Evolutionary conservation across 64 coral and sea anemone species (phyloP).

Genomic region (Actinia equina): DNA sequence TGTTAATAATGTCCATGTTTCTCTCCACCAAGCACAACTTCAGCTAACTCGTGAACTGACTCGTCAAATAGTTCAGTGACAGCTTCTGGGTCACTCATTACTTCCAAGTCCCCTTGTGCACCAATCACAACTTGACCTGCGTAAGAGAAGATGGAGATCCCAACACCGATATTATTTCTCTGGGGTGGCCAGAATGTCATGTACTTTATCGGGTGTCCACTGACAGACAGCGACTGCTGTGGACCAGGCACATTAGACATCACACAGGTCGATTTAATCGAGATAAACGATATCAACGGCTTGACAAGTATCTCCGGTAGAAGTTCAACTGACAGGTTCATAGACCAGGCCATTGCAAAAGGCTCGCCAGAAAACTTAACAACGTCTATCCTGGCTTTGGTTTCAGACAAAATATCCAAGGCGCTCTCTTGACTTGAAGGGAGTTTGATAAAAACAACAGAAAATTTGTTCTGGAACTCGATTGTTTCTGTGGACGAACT

Average conservation of each 20-base stretch:
- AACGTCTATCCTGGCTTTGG: conserved; percentile 73
- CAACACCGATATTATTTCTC: conserved; percentile 65
- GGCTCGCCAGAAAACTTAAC: conserved; percentile 78
- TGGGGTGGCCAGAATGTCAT: conserved; percentile 88
- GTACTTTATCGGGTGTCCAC: conserved; percentile 32
- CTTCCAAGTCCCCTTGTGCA: conserved; percentile 55
- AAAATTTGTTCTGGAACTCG: conserved; percentile 77
- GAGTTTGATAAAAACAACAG: conserved; percentile 68
- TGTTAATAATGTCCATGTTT: background rate
- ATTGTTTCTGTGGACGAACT: conserved; percentile 33
- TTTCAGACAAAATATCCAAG: conserved; percentile 50
- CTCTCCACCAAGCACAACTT: conserved; percentile 12
- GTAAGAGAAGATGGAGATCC: conserved; percentile 75
- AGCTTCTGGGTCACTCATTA: conserved; percentile 67
- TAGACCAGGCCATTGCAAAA: conserved; percentile 47
- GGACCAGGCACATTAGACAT: conserved; percentile 96
- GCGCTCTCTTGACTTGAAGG: conserved; percentile 48
- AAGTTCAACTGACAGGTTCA: conserved; percentile 56
- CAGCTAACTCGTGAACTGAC: conserved; percentile 56
- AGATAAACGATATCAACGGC: conserved; percentile 26
- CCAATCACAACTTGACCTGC: conserved; percentile 72
- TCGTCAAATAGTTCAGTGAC: conserved; percentile 64
- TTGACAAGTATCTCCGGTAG: conserved; percentile 57
- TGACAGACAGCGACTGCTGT: conserved; percentile 28
- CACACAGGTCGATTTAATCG: conserved; percentile 68